Evolutionary conservation across 2,113 vertebrate genomes (phyloP).

Genomic region (Coreoperca whiteheadi): DNA sequence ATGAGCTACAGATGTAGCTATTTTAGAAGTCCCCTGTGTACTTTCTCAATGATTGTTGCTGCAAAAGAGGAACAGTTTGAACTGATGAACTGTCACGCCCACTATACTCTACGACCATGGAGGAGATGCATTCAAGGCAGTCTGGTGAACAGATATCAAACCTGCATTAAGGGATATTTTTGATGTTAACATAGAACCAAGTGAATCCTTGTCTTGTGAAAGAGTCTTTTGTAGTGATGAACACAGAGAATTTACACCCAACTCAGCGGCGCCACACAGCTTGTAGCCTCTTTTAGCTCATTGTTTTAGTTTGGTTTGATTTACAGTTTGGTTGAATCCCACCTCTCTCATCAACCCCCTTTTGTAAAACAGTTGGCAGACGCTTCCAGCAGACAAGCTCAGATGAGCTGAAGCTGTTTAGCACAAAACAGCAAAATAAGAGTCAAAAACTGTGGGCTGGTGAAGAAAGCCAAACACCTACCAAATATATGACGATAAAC

Average conservation of each 20-base stretch:
- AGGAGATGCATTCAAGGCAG: slow-evolving; percentile 13
- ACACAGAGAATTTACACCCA: background rate
- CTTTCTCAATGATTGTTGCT: slow-evolving; percentile 39
- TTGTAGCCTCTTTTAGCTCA: background rate
- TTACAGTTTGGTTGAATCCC: background rate
- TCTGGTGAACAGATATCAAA: slow-evolving; percentile 24
- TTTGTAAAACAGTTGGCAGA: background rate
- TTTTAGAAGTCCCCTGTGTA: slow-evolving; percentile 34
- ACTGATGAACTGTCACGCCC: slow-evolving; percentile 30
- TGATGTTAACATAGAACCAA: slow-evolving; percentile 24
- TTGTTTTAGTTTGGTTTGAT: slow-evolving; percentile 21
- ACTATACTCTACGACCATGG: background rate
- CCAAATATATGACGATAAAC: background rate
- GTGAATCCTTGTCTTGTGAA: slow-evolving; percentile 23
- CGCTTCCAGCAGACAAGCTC: background rate
- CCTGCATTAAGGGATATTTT: slow-evolving; percentile 27
- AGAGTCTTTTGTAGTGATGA: slow-evolving; percentile 28
- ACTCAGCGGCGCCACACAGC: background rate
- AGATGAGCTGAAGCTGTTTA: background rate
- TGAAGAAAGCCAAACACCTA: background rate
- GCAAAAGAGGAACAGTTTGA: slow-evolving; percentile 35
- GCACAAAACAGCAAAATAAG: background rate
- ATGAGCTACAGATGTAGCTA: slow-evolving; percentile 29
- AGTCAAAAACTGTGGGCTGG: background rate
- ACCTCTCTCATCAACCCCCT: background rate